A percentile compares a stretch with the other conserved stretches of the same genome.
Conservation (phyloP, 2,888 invertebrate genomes). For the Cephus runcator region DNA sequence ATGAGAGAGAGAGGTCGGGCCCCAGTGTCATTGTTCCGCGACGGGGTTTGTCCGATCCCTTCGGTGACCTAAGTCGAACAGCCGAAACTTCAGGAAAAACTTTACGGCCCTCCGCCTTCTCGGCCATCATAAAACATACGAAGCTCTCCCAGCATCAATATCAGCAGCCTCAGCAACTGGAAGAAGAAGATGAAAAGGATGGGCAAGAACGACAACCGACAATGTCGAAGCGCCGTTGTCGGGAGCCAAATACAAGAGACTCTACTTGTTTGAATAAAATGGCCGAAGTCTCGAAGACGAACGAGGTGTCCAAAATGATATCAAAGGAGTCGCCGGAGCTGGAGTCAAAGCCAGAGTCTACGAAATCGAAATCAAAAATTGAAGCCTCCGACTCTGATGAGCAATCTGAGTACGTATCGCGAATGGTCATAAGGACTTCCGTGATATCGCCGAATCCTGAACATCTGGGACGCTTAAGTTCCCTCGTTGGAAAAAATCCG, state of each 20-base stretch:
- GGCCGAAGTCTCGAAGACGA: neutral
- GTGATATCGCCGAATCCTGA: constrained; percentile 71
- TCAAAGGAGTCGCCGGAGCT: constrained; percentile 10
- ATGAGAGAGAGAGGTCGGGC: neutral
- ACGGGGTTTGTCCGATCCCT: constrained; percentile 22
- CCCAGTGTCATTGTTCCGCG: constrained; percentile 61
- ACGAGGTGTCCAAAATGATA: neutral
- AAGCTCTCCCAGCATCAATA: constrained; percentile 12
- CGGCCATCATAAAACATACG: constrained; percentile 53
- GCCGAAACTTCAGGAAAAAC: constrained; percentile 15
- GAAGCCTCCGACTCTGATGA: neutral
- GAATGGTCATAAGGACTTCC: constrained; percentile 67
- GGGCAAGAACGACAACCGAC: constrained; percentile 7
- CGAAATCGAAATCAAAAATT: constrained; percentile 2
- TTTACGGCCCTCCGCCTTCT: constrained; percentile 45
- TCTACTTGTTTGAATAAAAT: neutral
- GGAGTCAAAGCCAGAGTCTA: neutral
- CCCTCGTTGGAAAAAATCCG: neutral
- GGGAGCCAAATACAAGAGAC: constrained; percentile 23
- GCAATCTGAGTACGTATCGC: constrained; percentile 49
- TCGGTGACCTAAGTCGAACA: constrained; percentile 26
- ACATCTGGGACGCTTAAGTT: constrained; percentile 36
- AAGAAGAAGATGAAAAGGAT: constrained; percentile 13
- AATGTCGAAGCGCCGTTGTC: constrained; percentile 23
- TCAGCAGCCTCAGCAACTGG: constrained; percentile 7